phyloP scores from a whole-genome alignment of 1,140 invertebrate species.

The Brachionus koreanus region DNA sequence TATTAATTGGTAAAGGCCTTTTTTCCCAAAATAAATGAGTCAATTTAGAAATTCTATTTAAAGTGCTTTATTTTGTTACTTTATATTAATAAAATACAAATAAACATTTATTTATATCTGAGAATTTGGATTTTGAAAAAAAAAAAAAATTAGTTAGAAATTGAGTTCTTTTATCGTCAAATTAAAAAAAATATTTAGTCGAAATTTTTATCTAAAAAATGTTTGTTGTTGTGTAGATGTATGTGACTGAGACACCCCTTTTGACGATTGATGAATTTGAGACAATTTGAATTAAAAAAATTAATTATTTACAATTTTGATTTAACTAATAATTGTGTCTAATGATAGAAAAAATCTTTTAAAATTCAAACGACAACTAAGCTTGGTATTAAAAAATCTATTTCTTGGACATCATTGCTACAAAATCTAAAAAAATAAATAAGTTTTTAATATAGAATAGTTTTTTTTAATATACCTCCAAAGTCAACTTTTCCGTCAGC shows the following conservation, averaged over 20 bases:
- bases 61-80: no score
- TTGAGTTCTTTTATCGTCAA: neutral
- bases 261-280: no score
- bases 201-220: neutral
- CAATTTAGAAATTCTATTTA: no score
- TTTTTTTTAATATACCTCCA: neutral
- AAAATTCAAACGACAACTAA: neutral
- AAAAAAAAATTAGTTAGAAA: no score
- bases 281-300: neutral
- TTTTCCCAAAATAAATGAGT: no score
- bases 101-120: no score
- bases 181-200: no score
- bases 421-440: slow-evolving; percentile 10
- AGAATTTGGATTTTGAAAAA: no score
- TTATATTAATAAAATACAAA: no score
- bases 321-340: neutral
- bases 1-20: no score
- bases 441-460: neutral
- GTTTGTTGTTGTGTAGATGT: neutral
- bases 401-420: slow-evolving; percentile 37
- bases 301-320: neutral
- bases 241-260: neutral
- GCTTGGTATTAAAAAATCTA: neutral
- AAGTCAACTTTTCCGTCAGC: slow-evolving; percentile 39
- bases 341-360: neutral